phyloP scores from a whole-genome alignment of 2,888 invertebrate genomes.

The Coecobrya sp. region DNA sequence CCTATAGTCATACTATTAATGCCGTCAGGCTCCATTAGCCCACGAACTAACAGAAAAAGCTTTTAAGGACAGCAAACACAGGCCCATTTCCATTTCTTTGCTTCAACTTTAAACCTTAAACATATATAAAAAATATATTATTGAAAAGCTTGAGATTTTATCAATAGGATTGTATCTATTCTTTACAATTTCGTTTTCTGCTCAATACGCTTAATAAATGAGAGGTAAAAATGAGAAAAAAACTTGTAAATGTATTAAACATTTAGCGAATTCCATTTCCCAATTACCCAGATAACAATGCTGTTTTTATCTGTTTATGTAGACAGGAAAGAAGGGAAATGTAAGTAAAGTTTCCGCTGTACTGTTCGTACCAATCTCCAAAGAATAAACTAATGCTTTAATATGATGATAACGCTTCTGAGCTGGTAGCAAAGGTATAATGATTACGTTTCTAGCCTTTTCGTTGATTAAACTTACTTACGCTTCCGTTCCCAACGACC shows the following conservation, averaged over 20 bases:
- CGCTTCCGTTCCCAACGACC: background rate
- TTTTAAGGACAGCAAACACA: no score
- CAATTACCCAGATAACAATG: background rate
- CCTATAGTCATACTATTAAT: no score
- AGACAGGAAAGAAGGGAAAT: background rate
- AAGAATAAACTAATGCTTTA: background rate
- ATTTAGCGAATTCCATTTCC: background rate
- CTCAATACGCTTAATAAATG: background rate
- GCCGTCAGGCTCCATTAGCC: no score
- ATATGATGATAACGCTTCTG: background rate
- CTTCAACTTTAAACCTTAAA: background rate
- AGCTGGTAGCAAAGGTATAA: background rate
- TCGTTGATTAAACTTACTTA: slow-evolving; percentile 39
- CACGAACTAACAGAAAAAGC: no score
- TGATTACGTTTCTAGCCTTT: slow-evolving; percentile 15
- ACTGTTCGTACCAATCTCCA: slow-evolving; percentile 1
- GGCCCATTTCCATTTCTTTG: background rate
- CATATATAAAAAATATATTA: background rate
- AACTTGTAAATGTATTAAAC: background rate
- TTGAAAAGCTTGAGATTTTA: background rate
- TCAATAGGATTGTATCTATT: background rate
- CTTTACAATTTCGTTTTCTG: background rate
- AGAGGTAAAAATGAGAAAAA: background rate
- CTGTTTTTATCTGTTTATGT: background rate
- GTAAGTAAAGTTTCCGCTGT: background rate